Evolutionary conservation across 2,797 vertebrate genomes (phyloP).

Genomic region (Parauchenoglanis ngamensis): DNA sequence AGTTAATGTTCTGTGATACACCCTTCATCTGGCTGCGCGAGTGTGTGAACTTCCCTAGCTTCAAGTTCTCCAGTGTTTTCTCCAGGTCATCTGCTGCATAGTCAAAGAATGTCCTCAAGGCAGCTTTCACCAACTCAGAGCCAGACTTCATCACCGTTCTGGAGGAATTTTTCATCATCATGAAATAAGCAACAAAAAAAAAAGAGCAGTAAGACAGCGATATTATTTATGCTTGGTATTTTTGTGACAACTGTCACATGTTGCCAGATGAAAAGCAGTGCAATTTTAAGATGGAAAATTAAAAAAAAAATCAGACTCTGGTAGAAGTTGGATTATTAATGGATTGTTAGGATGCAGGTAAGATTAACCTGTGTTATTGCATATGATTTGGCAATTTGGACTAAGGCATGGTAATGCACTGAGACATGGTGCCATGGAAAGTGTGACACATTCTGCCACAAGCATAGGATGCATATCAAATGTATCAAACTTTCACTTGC

Average conservation of each 20-base stretch:
- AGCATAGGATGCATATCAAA: background rate
- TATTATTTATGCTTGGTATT: background rate
- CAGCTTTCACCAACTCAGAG: slow-evolving; percentile 90
- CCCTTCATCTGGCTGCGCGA: slow-evolving; percentile 97
- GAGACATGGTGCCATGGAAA: background rate
- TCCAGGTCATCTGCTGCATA: slow-evolving; percentile 95
- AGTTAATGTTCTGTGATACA: slow-evolving; percentile 98
- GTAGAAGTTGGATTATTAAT: background rate
- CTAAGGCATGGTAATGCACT: background rate
- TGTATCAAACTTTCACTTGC: background rate
- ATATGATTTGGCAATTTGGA: background rate
- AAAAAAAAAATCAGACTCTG: background rate
- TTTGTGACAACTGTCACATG: background rate
- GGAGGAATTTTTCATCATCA: slow-evolving; percentile 28
- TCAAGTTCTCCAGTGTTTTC: slow-evolving; percentile 95
- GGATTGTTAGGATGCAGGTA: background rate
- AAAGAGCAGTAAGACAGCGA: background rate
- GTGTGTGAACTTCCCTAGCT: slow-evolving; percentile 96
- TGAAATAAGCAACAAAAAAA: background rate
- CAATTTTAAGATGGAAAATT: background rate
- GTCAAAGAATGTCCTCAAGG: slow-evolving; percentile 93
- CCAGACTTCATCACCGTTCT: slow-evolving; percentile 99
- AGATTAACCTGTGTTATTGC: background rate
- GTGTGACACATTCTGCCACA: background rate
- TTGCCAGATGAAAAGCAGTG: background rate